A percentile compares a stretch with the other conserved stretches of the same genome.
phyloP scores from a whole-genome alignment of 2,888 invertebrate genomes.

The Coleophora deauratella region DNA sequence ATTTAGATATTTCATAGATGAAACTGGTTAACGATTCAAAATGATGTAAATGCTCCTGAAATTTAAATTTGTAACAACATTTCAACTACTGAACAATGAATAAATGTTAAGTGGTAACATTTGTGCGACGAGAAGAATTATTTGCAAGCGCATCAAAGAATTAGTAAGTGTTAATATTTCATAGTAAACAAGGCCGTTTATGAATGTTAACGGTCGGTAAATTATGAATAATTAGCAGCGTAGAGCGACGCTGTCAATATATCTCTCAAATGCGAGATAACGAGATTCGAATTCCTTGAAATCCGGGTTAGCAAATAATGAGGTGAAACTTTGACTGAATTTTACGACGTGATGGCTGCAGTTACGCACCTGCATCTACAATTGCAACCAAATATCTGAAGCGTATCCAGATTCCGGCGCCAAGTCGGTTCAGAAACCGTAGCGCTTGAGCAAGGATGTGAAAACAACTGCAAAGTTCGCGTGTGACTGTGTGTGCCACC shows the following conservation, averaged over 20 bases:
- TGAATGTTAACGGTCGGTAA: constrained; percentile 19
- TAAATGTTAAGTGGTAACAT: too few relatives aligned
- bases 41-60: too few relatives aligned
- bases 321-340: constrained; percentile 11
- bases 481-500: neutral
- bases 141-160: constrained; percentile 31
- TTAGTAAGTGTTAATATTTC: constrained; percentile 24
- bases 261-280: constrained; percentile 44
- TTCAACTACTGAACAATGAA: too few relatives aligned
- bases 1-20: too few relatives aligned
- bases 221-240: constrained; percentile 23
- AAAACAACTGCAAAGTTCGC: constrained; percentile 7
- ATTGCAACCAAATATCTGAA: constrained; percentile 4
- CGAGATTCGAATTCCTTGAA: constrained; percentile 33
- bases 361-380: neutral
- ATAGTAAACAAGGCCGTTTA: constrained; percentile 18
- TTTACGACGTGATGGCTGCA: neutral
- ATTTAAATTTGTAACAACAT: too few relatives aligned
- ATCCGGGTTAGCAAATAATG: constrained; percentile 20
- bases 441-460: constrained; percentile 1
- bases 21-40: too few relatives aligned
- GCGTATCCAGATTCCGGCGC: neutral
- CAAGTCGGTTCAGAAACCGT: neutral
- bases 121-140: too few relatives aligned
- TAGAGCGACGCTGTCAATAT: constrained; percentile 28